A percentile compares a stretch with the other conserved stretches of the same genome.
Conservation (phyloP, 2,797 vertebrate species). For the Eutrigla gurnardus region DNA sequence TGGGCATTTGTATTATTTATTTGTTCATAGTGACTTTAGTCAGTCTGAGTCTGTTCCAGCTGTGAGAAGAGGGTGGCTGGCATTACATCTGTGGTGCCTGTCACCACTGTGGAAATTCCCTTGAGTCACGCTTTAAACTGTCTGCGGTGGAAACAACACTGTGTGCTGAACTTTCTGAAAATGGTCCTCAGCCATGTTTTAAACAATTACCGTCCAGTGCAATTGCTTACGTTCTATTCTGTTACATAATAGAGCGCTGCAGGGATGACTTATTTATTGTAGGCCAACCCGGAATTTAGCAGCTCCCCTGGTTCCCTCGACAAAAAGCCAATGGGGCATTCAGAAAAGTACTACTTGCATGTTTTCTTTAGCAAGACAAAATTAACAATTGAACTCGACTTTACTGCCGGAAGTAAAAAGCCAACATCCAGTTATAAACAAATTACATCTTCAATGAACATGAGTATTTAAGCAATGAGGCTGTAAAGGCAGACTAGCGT, state of each 20-base stretch:
- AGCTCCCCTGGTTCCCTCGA: neutral
- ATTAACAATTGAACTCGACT: neutral
- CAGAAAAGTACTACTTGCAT: neutral
- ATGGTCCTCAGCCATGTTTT: conserved; percentile 4
- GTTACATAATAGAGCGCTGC: neutral
- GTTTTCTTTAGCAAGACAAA: neutral
- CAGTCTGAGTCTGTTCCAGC: conserved; percentile 51
- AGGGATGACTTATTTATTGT: neutral
- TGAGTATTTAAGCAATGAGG: neutral
- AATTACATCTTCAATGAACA: neutral
- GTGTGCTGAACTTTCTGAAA: conserved; percentile 11
- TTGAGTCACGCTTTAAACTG: conserved; percentile 43
- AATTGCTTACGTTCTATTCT: neutral
- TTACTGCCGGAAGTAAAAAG: neutral
- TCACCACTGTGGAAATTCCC: conserved; percentile 43
- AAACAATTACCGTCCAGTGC: neutral
- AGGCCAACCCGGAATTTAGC: neutral
- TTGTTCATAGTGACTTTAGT: conserved; percentile 54
- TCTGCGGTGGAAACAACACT: conserved; percentile 9
- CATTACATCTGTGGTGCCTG: conserved; percentile 53
- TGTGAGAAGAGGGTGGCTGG: conserved; percentile 54
- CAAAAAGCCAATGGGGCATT: neutral
- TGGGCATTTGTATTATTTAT: conserved; percentile 62
- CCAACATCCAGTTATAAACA: no score
- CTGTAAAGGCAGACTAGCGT: neutral